These are phyloP conservation scores for Xiphophorus hellerii DNA, from an alignment of 2,113 vertebrate genomes.

Conservation along the genomic window DNA sequence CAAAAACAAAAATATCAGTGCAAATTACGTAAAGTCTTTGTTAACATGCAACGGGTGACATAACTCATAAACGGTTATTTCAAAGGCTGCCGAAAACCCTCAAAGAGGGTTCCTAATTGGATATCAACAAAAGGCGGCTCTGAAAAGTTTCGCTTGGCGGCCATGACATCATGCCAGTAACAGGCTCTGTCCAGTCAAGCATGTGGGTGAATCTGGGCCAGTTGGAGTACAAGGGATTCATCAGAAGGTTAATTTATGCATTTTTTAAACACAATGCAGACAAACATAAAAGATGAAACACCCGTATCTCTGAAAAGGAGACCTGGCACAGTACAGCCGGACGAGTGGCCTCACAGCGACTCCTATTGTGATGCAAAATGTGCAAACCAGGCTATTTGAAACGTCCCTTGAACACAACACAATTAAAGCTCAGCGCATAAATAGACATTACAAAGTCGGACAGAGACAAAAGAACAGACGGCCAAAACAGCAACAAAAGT, in stretches of 20 bases:
- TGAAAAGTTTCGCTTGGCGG: constrained; percentile 25
- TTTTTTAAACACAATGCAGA: constrained; percentile 66
- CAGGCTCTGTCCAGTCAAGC: constrained; percentile 48
- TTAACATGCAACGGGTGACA: constrained; percentile 20
- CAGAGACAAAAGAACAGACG: constrained; percentile 71
- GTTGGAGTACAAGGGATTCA: constrained; percentile 19
- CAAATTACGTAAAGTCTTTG: constrained; percentile 27
- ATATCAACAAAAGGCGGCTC: constrained; percentile 37
- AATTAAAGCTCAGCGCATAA: constrained; percentile 74
- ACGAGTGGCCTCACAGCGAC: constrained; percentile 57
- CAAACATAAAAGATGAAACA: constrained; percentile 69
- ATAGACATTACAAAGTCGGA: constrained; percentile 72
- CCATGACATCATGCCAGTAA: constrained; percentile 48
- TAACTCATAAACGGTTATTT: constrained; percentile 30
- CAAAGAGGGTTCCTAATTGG: constrained; percentile 58
- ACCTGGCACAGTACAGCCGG: constrained; percentile 55
- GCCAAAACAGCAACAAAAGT: constrained; percentile 25
- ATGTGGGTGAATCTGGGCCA: constrained; percentile 47
- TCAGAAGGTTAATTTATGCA: constrained; percentile 70
- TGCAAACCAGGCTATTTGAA: constrained; percentile 66
- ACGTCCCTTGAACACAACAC: constrained; percentile 64
- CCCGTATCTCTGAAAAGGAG: constrained; percentile 54
- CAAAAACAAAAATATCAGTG: neutral
- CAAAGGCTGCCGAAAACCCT: constrained; percentile 18
- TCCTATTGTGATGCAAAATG: constrained; percentile 79